phyloP scores from a whole-genome alignment of 1,140 invertebrate species.

The Phymastichus coffea region DNA sequence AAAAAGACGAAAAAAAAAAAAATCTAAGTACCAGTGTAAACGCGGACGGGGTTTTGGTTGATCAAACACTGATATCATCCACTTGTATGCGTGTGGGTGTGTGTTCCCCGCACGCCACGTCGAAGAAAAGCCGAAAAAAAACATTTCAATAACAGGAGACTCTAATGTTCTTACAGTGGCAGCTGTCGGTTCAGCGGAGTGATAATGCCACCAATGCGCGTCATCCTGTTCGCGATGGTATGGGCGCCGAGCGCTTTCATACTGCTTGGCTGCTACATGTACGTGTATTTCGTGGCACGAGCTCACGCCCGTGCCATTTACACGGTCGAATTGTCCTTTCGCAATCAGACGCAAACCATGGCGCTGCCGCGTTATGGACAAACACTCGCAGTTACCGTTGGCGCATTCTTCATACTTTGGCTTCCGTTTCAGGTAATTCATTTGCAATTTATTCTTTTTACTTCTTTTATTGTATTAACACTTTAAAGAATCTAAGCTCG shows the following conservation, averaged over 20 bases:
- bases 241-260: slow-evolving; percentile 62
- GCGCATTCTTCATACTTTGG: slow-evolving; percentile 65
- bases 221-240: slow-evolving; percentile 59
- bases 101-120: too few species aligned
- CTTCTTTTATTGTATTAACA: too few species aligned
- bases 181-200: slow-evolving; percentile 56
- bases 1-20: too few species aligned
- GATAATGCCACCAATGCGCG: slow-evolving; percentile 54
- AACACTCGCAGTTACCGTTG: slow-evolving; percentile 65
- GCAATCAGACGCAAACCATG: slow-evolving; percentile 54
- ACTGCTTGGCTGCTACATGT: slow-evolving; percentile 65
- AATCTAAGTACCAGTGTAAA: too few species aligned
- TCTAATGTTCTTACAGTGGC: slow-evolving; percentile 39
- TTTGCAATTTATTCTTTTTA: too few species aligned
- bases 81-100: too few species aligned
- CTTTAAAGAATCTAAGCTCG: too few species aligned
- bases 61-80: too few species aligned
- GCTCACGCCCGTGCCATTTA: slow-evolving; percentile 67
- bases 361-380: slow-evolving; percentile 62
- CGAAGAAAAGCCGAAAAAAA: not conserved
- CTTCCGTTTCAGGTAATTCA: slow-evolving; percentile 63
- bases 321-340: slow-evolving; percentile 64
- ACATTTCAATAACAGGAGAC: not conserved
- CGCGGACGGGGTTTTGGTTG: too few species aligned
- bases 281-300: slow-evolving; percentile 67